Evolutionary conservation across 2,888 invertebrate species (phyloP).

Genomic region (Acrobasis repandana): DNA sequence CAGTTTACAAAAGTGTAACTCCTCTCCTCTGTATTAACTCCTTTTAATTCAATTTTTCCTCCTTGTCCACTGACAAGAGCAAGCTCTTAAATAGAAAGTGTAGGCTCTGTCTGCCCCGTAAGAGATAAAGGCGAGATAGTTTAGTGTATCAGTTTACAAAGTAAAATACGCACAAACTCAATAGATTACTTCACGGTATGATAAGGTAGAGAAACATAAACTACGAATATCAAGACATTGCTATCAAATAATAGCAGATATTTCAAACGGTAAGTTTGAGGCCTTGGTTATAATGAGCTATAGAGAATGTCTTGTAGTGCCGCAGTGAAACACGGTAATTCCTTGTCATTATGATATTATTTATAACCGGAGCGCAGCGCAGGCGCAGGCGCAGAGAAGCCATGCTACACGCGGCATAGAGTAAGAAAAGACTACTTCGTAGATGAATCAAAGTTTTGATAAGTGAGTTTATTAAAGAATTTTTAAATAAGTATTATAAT

Average conservation of each 20-base stretch:
- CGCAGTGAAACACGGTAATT: constrained; percentile 72
- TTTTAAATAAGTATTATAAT: too few species aligned
- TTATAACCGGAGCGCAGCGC: constrained; percentile 66
- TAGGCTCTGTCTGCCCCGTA: too few species aligned
- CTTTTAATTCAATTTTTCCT: too few species aligned
- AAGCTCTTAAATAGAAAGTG: too few species aligned
- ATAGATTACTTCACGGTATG: neutral
- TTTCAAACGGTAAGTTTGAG: constrained; percentile 54
- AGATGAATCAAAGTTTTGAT: neutral
- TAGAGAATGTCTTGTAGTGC: constrained; percentile 63
- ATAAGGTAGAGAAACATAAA: constrained; percentile 18
- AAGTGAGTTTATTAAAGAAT: too few species aligned
- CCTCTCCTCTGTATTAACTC: too few species aligned
- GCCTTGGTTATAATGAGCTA: constrained; percentile 61
- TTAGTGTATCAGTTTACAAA: neutral
- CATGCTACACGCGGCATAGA: constrained; percentile 49
- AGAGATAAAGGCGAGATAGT: too few species aligned
- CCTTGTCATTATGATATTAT: constrained; percentile 80
- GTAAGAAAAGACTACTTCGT: constrained; percentile 1
- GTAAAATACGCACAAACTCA: neutral
- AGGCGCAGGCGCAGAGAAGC: constrained; percentile 41
- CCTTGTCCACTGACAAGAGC: too few species aligned
- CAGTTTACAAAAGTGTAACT: too few species aligned
- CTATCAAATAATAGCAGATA: constrained; percentile 37
- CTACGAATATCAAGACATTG: constrained; percentile 26